phyloP scores from a whole-genome alignment of 2,113 vertebrate species.

The Atherinomorus stipes region DNA sequence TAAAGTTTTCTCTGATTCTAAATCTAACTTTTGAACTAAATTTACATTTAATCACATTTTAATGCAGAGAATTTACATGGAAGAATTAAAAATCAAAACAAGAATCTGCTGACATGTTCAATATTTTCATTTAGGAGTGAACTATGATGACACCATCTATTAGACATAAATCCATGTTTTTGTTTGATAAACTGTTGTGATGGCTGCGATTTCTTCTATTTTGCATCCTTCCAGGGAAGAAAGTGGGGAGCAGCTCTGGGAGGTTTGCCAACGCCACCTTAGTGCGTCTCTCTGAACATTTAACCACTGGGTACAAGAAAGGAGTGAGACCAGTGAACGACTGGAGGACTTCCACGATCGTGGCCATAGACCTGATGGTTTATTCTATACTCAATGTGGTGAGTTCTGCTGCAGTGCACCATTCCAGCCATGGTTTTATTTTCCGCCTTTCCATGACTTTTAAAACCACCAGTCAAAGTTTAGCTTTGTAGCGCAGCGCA shows the following conservation, averaged over 20 bases:
- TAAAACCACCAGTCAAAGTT: neutral
- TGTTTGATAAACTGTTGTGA: too few species aligned
- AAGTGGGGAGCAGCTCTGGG: neutral
- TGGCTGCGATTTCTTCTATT: neutral
- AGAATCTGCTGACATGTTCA: too few species aligned
- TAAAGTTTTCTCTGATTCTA: too few species aligned
- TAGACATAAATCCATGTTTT: too few species aligned
- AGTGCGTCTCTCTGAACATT: slow-evolving; percentile 83
- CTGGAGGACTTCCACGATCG: slow-evolving; percentile 90
- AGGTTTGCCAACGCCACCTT: slow-evolving; percentile 83
- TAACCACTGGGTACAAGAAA: slow-evolving; percentile 89
- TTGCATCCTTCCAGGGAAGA: slow-evolving; percentile 68
- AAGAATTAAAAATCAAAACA: too few species aligned
- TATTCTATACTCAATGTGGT: slow-evolving; percentile 97
- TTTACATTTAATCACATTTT: too few species aligned
- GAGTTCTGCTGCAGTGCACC: slow-evolving; percentile 54
- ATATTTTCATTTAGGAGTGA: too few species aligned
- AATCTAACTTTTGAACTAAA: too few species aligned
- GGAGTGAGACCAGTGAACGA: slow-evolving; percentile 90
- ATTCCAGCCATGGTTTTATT: too few species aligned
- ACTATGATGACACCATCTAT: too few species aligned
- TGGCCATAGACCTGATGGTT: slow-evolving; percentile 95
- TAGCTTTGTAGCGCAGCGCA: neutral
- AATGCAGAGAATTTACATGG: too few species aligned
- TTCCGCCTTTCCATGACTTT: neutral